A percentile compares a stretch with the other conserved stretches of the same genome.
Evolutionary conservation across 2,113 vertebrate species (phyloP).

Genomic region (Callipepla californica): DNA sequence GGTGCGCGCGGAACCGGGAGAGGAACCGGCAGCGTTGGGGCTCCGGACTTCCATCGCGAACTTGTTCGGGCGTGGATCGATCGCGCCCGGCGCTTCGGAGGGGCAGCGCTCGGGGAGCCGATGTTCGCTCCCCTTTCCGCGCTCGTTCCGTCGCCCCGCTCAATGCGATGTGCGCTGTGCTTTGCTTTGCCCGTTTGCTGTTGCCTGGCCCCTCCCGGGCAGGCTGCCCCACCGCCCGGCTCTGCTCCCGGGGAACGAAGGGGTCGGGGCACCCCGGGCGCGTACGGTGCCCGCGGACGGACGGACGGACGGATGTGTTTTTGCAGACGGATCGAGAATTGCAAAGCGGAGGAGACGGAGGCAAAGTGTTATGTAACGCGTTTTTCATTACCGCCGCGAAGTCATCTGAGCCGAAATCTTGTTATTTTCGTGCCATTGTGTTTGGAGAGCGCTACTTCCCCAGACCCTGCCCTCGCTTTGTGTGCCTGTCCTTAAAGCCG

Average conservation of each 20-base stretch:
- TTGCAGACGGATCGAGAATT: constrained; percentile 16
- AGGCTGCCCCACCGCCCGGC: neutral
- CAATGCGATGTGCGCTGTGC: neutral
- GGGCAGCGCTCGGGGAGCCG: neutral
- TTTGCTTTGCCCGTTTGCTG: neutral
- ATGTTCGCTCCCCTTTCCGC: neutral
- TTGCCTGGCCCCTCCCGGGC: neutral
- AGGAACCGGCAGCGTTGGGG: neutral
- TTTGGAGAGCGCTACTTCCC: neutral
- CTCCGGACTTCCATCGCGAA: neutral
- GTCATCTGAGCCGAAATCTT: constrained; percentile 43
- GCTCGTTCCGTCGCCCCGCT: neutral
- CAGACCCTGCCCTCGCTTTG: neutral
- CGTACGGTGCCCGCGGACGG: neutral
- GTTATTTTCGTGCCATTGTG: constrained; percentile 18
- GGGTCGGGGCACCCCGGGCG: neutral
- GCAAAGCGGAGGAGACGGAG: constrained; percentile 19
- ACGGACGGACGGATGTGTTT: neutral
- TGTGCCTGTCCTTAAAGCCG: neutral
- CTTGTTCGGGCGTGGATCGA: neutral
- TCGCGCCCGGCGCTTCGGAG: neutral
- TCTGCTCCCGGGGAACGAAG: neutral
- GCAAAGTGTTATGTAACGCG: constrained; percentile 63
- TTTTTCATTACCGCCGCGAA: constrained; percentile 28
- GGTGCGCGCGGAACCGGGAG: neutral